A percentile compares a stretch with the other conserved stretches of the same genome.
Conservation (phyloP, 2,888 invertebrate genomes). For the Agriotes lineatus region DNA sequence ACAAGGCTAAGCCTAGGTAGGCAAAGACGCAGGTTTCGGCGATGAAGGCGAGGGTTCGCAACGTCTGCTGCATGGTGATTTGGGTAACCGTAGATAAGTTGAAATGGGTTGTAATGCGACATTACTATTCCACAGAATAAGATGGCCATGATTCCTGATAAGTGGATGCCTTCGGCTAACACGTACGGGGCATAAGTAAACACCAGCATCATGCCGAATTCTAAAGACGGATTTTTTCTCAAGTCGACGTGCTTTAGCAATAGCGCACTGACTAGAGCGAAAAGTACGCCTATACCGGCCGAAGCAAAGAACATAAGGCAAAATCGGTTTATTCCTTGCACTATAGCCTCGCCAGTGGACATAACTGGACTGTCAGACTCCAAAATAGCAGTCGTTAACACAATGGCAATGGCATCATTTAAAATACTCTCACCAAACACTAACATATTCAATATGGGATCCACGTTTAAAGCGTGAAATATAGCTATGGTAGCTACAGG, state of each 20-base stretch:
- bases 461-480: conserved; percentile 97
- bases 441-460: conserved; percentile 98
- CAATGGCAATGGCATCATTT: conserved; percentile 99
- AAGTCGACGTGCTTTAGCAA: conserved; percentile 95
- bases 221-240: conserved; percentile 96
- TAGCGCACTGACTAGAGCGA: conserved; percentile 93
- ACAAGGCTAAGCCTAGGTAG: conserved; percentile 93
- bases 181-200: conserved; percentile 99
- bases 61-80: conserved; percentile 99
- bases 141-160: conserved; percentile 97
- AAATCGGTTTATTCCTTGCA: conserved; percentile 90
- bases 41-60: conserved; percentile 96
- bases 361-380: conserved; percentile 77
- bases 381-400: conserved; percentile 90
- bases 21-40: conserved; percentile 99
- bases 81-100: conserved; percentile 98
- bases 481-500: conserved; percentile 99
- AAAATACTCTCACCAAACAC: conserved; percentile 97
- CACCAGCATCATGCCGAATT: conserved; percentile 98
- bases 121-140: conserved; percentile 98
- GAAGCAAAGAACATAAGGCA: conserved; percentile 99
- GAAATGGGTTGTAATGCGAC: conserved; percentile 99
- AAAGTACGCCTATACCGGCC: conserved; percentile 94
- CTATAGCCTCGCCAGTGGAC: conserved; percentile 85
- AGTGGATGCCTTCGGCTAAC: conserved; percentile 84